phyloP scores from a whole-genome alignment of 2,797 vertebrate genomes.

The Liparis tanakae region DNA sequence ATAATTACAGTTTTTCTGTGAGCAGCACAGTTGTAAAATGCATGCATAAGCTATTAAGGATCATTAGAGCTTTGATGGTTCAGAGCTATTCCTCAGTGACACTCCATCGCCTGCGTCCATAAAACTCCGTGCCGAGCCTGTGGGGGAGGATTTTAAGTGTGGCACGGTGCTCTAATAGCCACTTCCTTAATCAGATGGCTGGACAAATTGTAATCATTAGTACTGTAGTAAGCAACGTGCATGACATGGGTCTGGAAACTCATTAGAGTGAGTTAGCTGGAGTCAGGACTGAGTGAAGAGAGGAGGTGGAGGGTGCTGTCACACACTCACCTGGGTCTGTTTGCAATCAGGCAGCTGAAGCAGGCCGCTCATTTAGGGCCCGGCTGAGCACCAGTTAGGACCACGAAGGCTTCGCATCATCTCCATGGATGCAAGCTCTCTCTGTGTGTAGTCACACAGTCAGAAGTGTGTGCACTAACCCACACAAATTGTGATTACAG shows the following conservation, averaged over 20 bases:
- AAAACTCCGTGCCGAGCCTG: constrained; percentile 61
- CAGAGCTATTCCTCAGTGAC: constrained; percentile 72
- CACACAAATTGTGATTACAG: constrained; percentile 57
- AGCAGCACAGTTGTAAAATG: constrained; percentile 70
- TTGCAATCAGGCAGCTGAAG: constrained; percentile 67
- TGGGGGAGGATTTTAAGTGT: constrained; percentile 66
- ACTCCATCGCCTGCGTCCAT: constrained; percentile 71
- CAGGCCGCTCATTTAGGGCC: constrained; percentile 52
- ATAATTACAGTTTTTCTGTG: constrained; percentile 66
- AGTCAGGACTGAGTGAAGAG: constrained; percentile 10
- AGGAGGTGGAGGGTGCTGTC: constrained; percentile 36
- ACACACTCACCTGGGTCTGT: constrained; percentile 74
- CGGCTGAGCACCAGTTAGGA: constrained; percentile 20
- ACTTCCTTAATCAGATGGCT: constrained; percentile 71
- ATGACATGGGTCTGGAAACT: constrained; percentile 59
- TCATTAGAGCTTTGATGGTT: constrained; percentile 74
- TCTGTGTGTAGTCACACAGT: constrained; percentile 2
- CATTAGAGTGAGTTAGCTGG: constrained; percentile 53
- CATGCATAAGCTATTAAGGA: constrained; percentile 69
- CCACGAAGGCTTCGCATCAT: constrained; percentile 47
- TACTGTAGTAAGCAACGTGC: constrained; percentile 47
- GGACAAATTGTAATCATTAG: constrained; percentile 79
- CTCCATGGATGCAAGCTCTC: constrained; percentile 36
- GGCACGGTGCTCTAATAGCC: constrained; percentile 57
- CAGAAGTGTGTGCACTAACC: constrained; percentile 28